Evolutionary conservation across 2,888 invertebrate species (phyloP), one percentile per base, ranked within the genome.

Genomic region (Noctua pronuba): DNA sequence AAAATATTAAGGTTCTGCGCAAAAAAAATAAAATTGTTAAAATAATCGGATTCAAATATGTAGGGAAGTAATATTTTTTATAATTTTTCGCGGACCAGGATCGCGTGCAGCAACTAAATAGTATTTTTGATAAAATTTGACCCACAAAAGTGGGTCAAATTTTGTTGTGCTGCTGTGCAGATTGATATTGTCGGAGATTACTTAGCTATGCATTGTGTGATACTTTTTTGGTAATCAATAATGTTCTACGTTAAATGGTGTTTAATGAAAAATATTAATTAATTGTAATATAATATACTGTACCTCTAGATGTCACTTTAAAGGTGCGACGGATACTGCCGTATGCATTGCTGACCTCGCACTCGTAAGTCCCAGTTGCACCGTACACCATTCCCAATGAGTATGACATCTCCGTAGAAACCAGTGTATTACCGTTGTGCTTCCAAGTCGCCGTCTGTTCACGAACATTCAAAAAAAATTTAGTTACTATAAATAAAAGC

Each of bases 281-380:
- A 24, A 35, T 35, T 38, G 16, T 4, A 35, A 18, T 46, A 8
- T 46, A 41, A 24, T 49, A 44, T 31, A 75, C 55, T 79, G 77
- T 77, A 94, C 94, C 92, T 86, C 52, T 68, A 8, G 89, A 84
- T n/a, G 82, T 71, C 44, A 94, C 86, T 5, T 87, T 86, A 75
- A 93, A 94, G 18, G 86, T 83, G 38, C 94, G 89, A 24, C 65
- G 84, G 18, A 92, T 90, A 55, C 69, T 89, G 38, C 95, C 95
- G 66, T 89, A 91, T 0, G 75, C 72, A 82, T 95, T 95, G 35
- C 80, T 88, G 1, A 93, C 92, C 44, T 90, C 82, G 79, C 95
- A 95, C 2, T 84, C 86, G 70, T 93, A 95, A n/a, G 78, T 82
- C 28, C 95, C 95, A n/a, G 88, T 87, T 44, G 88, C 85, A 1